phyloP scores from a whole-genome alignment of 2,888 invertebrate genomes.

The Himalopsyche tibetana region DNA sequence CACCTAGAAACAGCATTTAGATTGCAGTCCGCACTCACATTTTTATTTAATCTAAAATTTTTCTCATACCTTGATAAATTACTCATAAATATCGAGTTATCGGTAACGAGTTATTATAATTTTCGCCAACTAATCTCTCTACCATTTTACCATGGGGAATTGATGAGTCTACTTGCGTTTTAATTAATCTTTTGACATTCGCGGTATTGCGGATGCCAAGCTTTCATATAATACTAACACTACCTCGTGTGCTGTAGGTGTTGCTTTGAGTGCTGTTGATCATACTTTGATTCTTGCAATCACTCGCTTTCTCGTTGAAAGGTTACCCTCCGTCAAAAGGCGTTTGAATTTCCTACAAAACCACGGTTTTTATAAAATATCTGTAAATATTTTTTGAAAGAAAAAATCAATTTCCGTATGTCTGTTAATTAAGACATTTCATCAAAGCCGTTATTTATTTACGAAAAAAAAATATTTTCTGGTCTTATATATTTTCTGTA shows the following conservation, averaged over 20 bases:
- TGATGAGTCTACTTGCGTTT: slow-evolving; percentile 22
- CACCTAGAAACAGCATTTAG: too few relatives aligned
- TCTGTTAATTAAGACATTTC: too few relatives aligned
- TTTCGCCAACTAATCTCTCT: background rate
- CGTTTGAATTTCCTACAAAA: background rate
- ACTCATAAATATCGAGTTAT: background rate
- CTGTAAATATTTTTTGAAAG: too few relatives aligned
- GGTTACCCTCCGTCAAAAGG: background rate
- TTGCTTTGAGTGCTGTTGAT: background rate
- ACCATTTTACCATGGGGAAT: background rate
- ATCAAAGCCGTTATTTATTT: too few relatives aligned
- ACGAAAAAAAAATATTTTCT: too few relatives aligned
- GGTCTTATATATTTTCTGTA: too few relatives aligned
- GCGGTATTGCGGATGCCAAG: background rate
- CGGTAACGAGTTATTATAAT: background rate
- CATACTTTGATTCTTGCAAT: slow-evolving; percentile 12
- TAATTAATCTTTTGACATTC: slow-evolving; percentile 4
- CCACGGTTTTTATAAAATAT: background rate
- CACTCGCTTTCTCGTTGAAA: background rate
- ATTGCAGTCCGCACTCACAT: too few relatives aligned
- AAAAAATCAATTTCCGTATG: too few relatives aligned
- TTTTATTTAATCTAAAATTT: too few relatives aligned
- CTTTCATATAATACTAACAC: background rate
- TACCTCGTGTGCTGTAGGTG: slow-evolving; percentile 6
- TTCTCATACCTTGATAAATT: too few relatives aligned